phyloP scores from a whole-genome alignment of 2,888 invertebrate species.

The Aproaerema taeniolella region DNA sequence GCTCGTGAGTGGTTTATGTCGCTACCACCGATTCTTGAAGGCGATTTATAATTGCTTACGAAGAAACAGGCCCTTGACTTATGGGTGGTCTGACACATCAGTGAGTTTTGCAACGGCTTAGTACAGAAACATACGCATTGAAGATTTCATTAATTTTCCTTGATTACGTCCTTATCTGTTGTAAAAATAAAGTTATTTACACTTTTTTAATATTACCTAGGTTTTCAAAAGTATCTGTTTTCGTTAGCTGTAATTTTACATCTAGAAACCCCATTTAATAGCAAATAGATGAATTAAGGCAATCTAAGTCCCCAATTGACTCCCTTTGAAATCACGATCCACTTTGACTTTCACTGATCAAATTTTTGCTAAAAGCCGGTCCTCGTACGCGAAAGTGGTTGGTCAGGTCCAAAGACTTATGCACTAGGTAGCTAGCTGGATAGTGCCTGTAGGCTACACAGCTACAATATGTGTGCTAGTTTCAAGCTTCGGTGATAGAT shows the following conservation, averaged over 20 bases:
- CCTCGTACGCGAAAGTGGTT: slow-evolving; percentile 70
- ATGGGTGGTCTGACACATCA: slow-evolving; percentile 18
- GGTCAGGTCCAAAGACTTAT: slow-evolving; percentile 36
- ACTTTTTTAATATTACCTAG: too few species aligned
- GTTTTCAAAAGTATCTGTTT: too few species aligned
- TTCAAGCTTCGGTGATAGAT: too few species aligned
- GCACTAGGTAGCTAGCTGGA: slow-evolving; percentile 4
- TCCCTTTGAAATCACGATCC: slow-evolving; percentile 28
- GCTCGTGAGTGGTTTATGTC: slow-evolving; percentile 16
- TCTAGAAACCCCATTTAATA: too few species aligned
- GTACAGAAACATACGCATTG: too few species aligned
- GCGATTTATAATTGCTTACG: slow-evolving; percentile 15
- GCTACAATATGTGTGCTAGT: too few species aligned
- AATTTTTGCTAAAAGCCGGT: slow-evolving; percentile 76
- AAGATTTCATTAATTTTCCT: too few species aligned
- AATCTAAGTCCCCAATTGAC: slow-evolving; percentile 47
- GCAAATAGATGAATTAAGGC: too few species aligned
- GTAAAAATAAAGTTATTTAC: too few species aligned
- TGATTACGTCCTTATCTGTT: too few species aligned
- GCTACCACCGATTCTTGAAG: slow-evolving; percentile 14
- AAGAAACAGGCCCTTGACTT: slow-evolving; percentile 10
- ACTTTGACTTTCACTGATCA: slow-evolving; percentile 72
- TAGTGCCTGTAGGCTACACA: neutral
- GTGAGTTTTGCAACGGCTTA: too few species aligned
- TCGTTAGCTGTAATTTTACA: too few species aligned